These are phyloP conservation scores for Formica selysi DNA, from an alignment of 1,140 invertebrate species.

Conservation along the genomic window DNA sequence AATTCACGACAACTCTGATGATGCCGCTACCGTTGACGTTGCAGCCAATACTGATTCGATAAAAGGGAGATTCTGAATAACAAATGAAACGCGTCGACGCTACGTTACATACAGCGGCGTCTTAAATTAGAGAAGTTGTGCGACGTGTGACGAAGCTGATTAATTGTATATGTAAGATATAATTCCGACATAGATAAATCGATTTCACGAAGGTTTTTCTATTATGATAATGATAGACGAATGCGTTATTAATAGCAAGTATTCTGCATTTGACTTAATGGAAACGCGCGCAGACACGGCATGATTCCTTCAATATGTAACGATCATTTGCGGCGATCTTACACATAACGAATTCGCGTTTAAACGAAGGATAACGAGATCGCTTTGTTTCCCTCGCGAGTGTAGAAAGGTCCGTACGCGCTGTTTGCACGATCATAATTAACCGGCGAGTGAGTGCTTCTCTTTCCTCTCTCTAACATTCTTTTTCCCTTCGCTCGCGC, in stretches of 20 bases:
- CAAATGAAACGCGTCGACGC: slow-evolving; percentile 22
- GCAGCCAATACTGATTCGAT: slow-evolving; percentile 35
- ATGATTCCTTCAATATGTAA: neutral
- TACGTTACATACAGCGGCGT: neutral
- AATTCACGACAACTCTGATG: slow-evolving; percentile 34
- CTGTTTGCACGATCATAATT: slow-evolving; percentile 55
- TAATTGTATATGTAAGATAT: too few species aligned
- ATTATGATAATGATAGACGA: too few species aligned
- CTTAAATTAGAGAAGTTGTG: slow-evolving; percentile 8
- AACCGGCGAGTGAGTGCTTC: slow-evolving; percentile 18
- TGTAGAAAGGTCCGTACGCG: slow-evolving; percentile 32
- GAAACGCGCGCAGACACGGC: too few species aligned
- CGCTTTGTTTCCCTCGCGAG: neutral
- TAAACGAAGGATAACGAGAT: slow-evolving; percentile 47
- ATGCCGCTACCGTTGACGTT: slow-evolving; percentile 31
- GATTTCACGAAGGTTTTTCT: slow-evolving; percentile 11
- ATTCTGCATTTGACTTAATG: too few species aligned
- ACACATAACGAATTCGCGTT: slow-evolving; percentile 44
- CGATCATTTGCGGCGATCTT: slow-evolving; percentile 32
- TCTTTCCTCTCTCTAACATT: slow-evolving; percentile 42
- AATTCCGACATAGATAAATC: neutral
- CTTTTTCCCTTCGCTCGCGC: neutral
- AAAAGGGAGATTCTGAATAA: slow-evolving; percentile 18
- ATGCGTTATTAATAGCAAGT: too few species aligned
- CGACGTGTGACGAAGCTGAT: neutral